Conservation (phyloP, 2,888 invertebrate species). For the Octodonta nipae region DNA sequence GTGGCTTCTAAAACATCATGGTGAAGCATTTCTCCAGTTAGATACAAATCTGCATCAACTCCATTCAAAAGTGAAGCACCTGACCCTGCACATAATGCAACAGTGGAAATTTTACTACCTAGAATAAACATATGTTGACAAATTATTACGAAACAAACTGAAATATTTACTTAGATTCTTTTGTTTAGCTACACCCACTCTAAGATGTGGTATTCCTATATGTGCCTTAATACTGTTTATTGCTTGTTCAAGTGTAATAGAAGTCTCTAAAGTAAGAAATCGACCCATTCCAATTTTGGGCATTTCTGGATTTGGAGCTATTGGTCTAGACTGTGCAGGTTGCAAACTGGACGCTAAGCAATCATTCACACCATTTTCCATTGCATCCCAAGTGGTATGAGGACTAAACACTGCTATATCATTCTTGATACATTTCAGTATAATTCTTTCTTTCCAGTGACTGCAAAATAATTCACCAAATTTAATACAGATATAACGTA, state of each 20-base stretch:
- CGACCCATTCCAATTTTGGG: conserved; percentile 42
- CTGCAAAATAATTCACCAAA: conserved; percentile 28
- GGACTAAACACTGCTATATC: conserved; percentile 85
- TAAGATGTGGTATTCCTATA: conserved; percentile 53
- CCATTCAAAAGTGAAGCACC: conserved; percentile 66
- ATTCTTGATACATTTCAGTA: conserved; percentile 66
- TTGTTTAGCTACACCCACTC: conserved; percentile 52
- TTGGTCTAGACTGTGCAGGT: conserved; percentile 22
- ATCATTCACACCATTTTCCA: conserved; percentile 77
- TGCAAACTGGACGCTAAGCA: conserved; percentile 69
- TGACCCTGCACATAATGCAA: conserved; percentile 85
- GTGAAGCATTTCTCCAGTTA: conserved; percentile 91
- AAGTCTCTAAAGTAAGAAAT: conserved; percentile 38
- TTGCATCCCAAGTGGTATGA: conserved; percentile 80
- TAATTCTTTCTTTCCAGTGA: conserved; percentile 68
- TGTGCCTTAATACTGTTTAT: conserved; percentile 55
- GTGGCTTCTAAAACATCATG: conserved; percentile 82
- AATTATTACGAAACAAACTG: no score
- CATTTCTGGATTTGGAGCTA: conserved; percentile 27
- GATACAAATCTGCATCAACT: conserved; percentile 60
- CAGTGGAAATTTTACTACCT: conserved; percentile 26
- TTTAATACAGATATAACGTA: conserved; percentile 1
- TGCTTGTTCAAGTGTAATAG: conserved; percentile 45
- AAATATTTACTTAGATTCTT: conserved; percentile 23
- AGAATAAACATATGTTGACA: no score